Percentiles rank a stretch among this genome's conserved stretches.
Conservation (phyloP, 1,140 invertebrate genomes). For the Sycophila sp. region DNA sequence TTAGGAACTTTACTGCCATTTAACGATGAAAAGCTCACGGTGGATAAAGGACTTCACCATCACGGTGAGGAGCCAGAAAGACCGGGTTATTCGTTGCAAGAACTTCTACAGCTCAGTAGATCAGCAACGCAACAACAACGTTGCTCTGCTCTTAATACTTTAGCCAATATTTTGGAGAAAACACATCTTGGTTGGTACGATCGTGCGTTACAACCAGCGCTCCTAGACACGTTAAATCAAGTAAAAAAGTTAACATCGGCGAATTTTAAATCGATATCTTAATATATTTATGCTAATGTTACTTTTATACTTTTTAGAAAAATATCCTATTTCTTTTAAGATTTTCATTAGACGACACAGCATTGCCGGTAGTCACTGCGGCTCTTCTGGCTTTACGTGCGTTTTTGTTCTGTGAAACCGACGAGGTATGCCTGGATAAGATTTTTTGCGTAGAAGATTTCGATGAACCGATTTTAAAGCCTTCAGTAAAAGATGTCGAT, state of each 20-base stretch:
- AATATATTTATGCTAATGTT: background rate
- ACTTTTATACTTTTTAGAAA: slow-evolving; percentile 53
- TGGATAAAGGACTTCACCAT: slow-evolving; percentile 81
- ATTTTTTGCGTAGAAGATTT: slow-evolving; percentile 70
- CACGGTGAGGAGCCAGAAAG: slow-evolving; percentile 92
- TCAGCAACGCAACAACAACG: slow-evolving; percentile 80
- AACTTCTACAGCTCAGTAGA: slow-evolving; percentile 81
- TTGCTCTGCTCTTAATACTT: slow-evolving; percentile 78
- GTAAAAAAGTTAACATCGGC: background rate
- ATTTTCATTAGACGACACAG: slow-evolving; percentile 86
- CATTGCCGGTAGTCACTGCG: slow-evolving; percentile 76
- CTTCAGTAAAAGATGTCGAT: slow-evolving; percentile 74
- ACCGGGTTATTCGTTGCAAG: slow-evolving; percentile 88
- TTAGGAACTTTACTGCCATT: slow-evolving; percentile 77
- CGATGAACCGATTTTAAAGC: slow-evolving; percentile 60
- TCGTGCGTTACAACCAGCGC: slow-evolving; percentile 67
- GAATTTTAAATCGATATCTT: background rate
- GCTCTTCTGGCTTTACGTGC: slow-evolving; percentile 78
- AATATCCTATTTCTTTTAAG: slow-evolving; percentile 83
- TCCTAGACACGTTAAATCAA: slow-evolving; percentile 66
- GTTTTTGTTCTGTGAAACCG: slow-evolving; percentile 78
- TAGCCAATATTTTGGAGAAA: slow-evolving; percentile 82
- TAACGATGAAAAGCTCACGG: slow-evolving; percentile 70
- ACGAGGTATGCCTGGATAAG: slow-evolving; percentile 80
- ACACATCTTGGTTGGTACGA: slow-evolving; percentile 79